Evolutionary conservation across 1,140 invertebrate species (phyloP), one percentile per base, ranked within the genome.

Genomic region (Zaprionus ghesquierei): DNA sequence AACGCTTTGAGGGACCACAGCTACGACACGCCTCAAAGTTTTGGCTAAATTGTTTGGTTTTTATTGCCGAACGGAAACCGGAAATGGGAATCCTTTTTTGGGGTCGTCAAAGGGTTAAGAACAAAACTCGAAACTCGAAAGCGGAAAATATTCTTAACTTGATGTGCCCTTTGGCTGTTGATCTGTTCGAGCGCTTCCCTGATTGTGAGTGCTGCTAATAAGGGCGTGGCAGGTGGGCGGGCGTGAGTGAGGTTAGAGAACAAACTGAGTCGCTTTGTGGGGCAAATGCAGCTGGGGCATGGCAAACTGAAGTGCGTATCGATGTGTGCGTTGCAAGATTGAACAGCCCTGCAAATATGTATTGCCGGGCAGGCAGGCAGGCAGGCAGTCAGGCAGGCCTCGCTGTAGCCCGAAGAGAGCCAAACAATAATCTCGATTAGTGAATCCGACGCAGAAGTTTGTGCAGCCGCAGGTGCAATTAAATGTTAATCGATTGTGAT

Each of bases 401-500:
- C 13, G 49, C 27, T 55, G 31, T 38, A 15, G 69, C 69, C 69
- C 29, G 49, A 49, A 61, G 75, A 71, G 68, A 25, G 13, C 46
- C 58, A 51, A 85, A 86, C 75, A 81, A 81, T 86, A 87, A 87
- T 79, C 81, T 86, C 81, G 78, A 86, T 87, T 81, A 76, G 74
- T 25, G 63, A 75, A 69, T 75, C 54, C 54, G 75, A 31, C 35
- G 20, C 56, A 63, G 31, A 71, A 72, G 63, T 61, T 80, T 56
- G 31, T 64, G 50, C 71, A 63, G 64, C 65, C 69, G 46, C 75
- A 81, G 59, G 66, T 81, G 71, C 68, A 87, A 87, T 86, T 86
- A 86, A 86, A 86, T 86, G 82, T 79, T 86, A 86, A 86, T 87
- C 81, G 77, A 86, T 78, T 78, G 81, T 72, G 81, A 70, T 77